Evolutionary conservation across 2,113 vertebrate genomes (phyloP).

Genomic region (Mus spicilegus): DNA sequence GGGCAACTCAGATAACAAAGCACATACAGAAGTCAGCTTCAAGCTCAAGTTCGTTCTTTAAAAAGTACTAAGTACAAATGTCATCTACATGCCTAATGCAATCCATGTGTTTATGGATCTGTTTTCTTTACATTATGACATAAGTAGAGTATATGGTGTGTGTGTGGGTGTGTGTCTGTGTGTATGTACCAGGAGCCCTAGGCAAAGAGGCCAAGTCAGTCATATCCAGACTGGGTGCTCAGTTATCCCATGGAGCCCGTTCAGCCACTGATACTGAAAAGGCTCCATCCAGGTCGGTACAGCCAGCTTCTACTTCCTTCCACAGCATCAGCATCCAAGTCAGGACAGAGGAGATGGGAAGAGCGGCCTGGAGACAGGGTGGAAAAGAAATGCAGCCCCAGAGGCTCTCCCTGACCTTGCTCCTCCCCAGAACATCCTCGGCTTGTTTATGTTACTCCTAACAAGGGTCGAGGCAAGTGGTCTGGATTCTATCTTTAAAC

Average conservation of each 20-base stretch:
- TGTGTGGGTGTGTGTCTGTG: neutral
- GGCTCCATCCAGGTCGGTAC: rapidly evolving
- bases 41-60: neutral
- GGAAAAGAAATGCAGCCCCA: neutral
- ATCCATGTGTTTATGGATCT: rapidly evolving
- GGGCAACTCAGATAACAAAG: neutral
- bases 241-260: rapidly evolving
- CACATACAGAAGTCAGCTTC: neutral
- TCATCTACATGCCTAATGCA: rapidly evolving
- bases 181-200: neutral
- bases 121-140: neutral
- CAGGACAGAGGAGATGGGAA: too few species aligned
- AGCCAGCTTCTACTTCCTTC: too few species aligned
- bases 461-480: neutral
- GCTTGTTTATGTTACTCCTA: constrained; percentile 48
- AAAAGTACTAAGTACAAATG: neutral
- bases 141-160: too few species aligned
- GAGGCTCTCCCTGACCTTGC: neutral
- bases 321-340: too few species aligned
- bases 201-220: too few species aligned
- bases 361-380: neutral
- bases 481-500: constrained; percentile 7
- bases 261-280: neutral
- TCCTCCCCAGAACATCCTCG: neutral
- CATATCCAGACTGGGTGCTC: rapidly evolving